These are phyloP conservation scores for Aphelocoma coerulescens DNA, from an alignment of 2,113 vertebrate genomes.

Conservation along the genomic window DNA sequence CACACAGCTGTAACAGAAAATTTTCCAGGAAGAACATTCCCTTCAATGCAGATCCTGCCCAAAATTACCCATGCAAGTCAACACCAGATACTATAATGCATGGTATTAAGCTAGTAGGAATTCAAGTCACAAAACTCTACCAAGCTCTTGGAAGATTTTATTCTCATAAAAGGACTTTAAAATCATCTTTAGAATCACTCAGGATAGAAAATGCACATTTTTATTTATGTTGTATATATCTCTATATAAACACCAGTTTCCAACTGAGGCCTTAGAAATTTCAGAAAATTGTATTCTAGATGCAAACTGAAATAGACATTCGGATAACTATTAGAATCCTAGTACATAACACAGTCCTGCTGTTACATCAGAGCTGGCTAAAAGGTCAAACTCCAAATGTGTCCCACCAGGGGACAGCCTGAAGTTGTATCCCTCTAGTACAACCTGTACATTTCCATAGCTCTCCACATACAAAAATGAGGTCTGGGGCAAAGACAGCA, in stretches of 20 bases:
- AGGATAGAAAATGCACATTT: neutral
- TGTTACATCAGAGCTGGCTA: neutral
- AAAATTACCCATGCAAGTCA: neutral
- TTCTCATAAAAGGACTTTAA: neutral
- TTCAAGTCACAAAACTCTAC: neutral
- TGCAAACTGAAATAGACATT: neutral
- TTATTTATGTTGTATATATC: neutral
- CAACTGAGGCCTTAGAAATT: neutral
- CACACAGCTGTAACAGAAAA: neutral
- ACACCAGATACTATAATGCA: neutral
- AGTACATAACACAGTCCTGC: neutral
- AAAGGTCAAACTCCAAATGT: neutral
- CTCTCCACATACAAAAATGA: fast-evolving
- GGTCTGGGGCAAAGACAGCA: neutral
- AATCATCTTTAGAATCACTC: neutral
- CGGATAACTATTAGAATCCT: neutral
- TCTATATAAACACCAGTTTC: neutral
- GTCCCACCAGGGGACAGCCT: neutral
- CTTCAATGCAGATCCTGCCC: neutral
- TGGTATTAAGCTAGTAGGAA: neutral
- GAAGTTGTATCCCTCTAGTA: neutral
- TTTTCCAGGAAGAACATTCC: neutral
- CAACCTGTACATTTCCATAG: neutral
- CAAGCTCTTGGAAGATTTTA: neutral
- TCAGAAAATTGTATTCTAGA: neutral